Evolutionary conservation across 2,113 vertebrate species (phyloP), one percentile per base, ranked within the genome.

Genomic region (Myxocyprinus asiaticus): DNA sequence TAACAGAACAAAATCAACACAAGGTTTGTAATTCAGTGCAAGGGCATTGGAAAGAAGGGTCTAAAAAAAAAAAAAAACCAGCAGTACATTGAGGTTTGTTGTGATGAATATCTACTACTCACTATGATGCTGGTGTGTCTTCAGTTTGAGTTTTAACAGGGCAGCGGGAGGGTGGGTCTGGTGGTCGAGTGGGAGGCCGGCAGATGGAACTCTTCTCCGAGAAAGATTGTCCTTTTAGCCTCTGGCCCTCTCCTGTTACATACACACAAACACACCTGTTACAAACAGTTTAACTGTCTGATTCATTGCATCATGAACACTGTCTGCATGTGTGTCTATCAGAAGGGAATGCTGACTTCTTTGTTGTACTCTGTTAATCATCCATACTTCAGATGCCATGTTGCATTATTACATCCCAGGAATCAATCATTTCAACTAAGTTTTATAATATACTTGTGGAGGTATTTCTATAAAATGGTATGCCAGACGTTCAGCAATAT

Each of bases 171-270:
- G 96, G 97, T 7, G 97, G 96, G 69, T 98, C 98, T 0, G 97
- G 97, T 63, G 98, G 98, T 83, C 96, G 92, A 80, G 95, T 90
- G 0, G 96, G 96, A 3, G 98, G 98, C 51, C 96, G 93, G 0
- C 89, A 94, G 86, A 98, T 96, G 63, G 91, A 86, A 0, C 90
- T 94, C 77, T 95, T 96, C 82, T 98, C 97, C 0, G 89, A 84
- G 4, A 91, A 88, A 56, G 91, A 83, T 4, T 88, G 93, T 0
- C 87, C 87, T 91, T 93, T 95, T n/a, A 80, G 77, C 73, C 90
- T 84, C 0, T 97, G 95, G 10, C 50, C 81, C 53, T 93, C 90
- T 58, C 85, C 91, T 92, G 75, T 14, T 85, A 80, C 66, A 81
- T 43, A 7, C 12, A 9, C 14, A 14, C 66, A 33, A 33, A 78